Base-by-base conservation (phyloP, 2,113 vertebrate genomes). In the Thymallus thymallus region DNA sequence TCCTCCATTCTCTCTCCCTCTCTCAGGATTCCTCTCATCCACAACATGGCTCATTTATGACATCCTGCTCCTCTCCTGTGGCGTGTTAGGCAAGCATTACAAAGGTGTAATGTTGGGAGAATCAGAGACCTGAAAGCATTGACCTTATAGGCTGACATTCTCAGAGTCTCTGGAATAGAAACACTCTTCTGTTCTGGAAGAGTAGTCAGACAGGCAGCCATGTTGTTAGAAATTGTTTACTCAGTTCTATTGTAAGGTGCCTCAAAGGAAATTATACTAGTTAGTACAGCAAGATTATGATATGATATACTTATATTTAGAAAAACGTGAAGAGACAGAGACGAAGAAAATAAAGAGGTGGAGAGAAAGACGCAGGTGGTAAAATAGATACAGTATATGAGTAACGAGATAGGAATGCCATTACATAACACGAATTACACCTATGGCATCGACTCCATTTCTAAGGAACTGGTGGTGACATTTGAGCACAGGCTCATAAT, bases 11-110 rank as follows among this genome's bases (percentile, higher is more conserved):
- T 64, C 29, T 60, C 62, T 70, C 35, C 23, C 29, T 67, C 23
- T 85, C 82, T 85, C 85, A 77, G 63, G 86, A 84, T 77, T 60
- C 80, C 84, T 82, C 66, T 64, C 74, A 56, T 78, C 82, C 82
- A 83, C 84, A 90, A 88, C 83, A 86, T 80, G 78, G 72, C 83
- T 84, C 83, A 88, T 89, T 87, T 82, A 90, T 73, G 74, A 76
- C 68, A 82, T 79, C 74, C 60, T 83, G 80, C 76, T 75, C 69
- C 74, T 58, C 56, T 60, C n/a, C 56, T 60, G 78, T 77, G 85
- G 66, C 77, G 74, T 83, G 80, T 81, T 51, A 86, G 82, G 71
- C 76, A 84, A 70, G 82, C 86, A 86, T 91, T 83, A 87, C 84
- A 86, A 86, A 74, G 69, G 48, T 88, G 83, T 87, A 77, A 79